Evolutionary conservation across 2,888 invertebrate genomes (phyloP).

Genomic region (Rambutsinella grinnellia): DNA sequence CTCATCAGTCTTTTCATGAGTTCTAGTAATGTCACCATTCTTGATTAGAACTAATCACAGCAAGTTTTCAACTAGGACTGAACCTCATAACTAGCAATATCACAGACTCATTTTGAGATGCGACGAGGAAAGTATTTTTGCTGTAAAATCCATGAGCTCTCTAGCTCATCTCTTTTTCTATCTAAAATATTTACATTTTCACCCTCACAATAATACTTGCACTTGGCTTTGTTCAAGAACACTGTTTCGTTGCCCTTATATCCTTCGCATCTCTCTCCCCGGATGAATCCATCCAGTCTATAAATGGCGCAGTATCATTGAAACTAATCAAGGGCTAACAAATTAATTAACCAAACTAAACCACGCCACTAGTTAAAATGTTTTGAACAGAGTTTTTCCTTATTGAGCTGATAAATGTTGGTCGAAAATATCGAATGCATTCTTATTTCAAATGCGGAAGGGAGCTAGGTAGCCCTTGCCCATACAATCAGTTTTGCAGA

Average conservation of each 20-base stretch:
- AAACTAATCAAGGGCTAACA: slow-evolving; percentile 20
- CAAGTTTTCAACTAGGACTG: neutral
- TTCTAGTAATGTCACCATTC: neutral
- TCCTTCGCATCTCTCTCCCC: neutral
- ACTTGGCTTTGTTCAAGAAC: slow-evolving; percentile 27
- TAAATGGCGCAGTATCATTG: slow-evolving; percentile 14
- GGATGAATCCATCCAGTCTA: neutral
- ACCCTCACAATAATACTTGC: too few relatives aligned
- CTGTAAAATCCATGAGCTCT: too few relatives aligned
- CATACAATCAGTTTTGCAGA: too few relatives aligned
- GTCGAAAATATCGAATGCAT: too few relatives aligned
- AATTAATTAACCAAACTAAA: slow-evolving; percentile 23
- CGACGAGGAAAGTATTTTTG: too few relatives aligned
- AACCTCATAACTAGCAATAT: neutral
- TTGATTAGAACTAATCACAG: slow-evolving; percentile 13
- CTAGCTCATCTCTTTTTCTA: neutral
- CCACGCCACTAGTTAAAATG: too few relatives aligned
- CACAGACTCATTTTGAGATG: too few relatives aligned
- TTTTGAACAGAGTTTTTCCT: too few relatives aligned
- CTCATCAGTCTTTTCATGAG: slow-evolving; percentile 19
- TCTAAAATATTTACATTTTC: neutral
- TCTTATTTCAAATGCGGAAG: too few relatives aligned
- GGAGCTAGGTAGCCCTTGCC: too few relatives aligned
- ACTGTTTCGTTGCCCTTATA: neutral
- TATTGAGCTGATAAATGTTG: too few relatives aligned